Percentiles rank a stretch among this genome's conserved stretches.
These are phyloP conservation scores for Labroides dimidiatus DNA, from an alignment of 2,797 vertebrate species.

Conservation along the genomic window DNA sequence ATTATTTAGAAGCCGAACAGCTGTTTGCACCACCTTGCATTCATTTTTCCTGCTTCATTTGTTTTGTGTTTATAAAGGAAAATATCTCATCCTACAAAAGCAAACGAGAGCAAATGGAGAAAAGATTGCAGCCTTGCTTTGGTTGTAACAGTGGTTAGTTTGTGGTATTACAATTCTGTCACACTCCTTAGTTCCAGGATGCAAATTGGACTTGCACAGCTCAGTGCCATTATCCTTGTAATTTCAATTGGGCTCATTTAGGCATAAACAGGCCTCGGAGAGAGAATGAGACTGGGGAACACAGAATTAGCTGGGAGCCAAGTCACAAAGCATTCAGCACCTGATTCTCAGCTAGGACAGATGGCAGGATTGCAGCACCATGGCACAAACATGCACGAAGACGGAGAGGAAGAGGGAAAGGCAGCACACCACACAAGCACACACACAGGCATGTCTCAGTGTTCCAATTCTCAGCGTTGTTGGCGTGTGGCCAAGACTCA, in stretches of 20 bases:
- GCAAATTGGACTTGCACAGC: slow-evolving; percentile 47
- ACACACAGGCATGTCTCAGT: slow-evolving; percentile 38
- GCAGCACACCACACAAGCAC: slow-evolving; percentile 28
- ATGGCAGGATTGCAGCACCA: slow-evolving; percentile 72
- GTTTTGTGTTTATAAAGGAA: slow-evolving; percentile 1
- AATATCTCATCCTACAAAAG: not conserved
- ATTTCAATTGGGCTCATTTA: slow-evolving; percentile 62
- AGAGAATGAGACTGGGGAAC: slow-evolving; percentile 54
- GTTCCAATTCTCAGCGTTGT: slow-evolving; percentile 63
- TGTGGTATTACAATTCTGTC: slow-evolving; percentile 32
- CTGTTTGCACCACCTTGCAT: slow-evolving; percentile 27
- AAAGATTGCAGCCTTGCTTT: slow-evolving; percentile 12
- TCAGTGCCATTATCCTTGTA: slow-evolving; percentile 45
- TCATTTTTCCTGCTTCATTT: not conserved
- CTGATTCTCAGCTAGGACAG: slow-evolving; percentile 78
- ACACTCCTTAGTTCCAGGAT: slow-evolving; percentile 42
- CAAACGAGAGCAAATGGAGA: slow-evolving; percentile 13
- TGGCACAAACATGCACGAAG: slow-evolving; percentile 68
- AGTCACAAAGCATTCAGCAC: slow-evolving; percentile 73
- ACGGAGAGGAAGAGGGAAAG: slow-evolving; percentile 50
- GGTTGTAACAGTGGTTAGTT: slow-evolving; percentile 2
- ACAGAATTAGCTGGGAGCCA: slow-evolving; percentile 71
- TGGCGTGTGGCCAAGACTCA: slow-evolving; percentile 61
- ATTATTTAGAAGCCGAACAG: slow-evolving; percentile 43
- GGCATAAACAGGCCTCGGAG: slow-evolving; percentile 66